Percentiles rank a stretch among this genome's conserved stretches.
Conservation (phyloP, 1,140 invertebrate species). For the Melanaphis sacchari region DNA sequence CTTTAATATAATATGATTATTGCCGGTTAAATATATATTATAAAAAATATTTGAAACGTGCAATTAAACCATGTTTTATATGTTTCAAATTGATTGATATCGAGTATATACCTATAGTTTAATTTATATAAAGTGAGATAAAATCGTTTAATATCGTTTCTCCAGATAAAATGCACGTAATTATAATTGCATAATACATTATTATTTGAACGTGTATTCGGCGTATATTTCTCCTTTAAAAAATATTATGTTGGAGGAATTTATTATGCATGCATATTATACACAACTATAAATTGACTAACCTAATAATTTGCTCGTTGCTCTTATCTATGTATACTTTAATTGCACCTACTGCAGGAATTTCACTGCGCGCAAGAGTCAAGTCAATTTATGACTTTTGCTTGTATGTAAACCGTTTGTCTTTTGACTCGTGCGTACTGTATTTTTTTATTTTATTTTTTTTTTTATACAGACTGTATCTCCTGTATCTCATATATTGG, state of each 20-base stretch:
- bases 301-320: neutral
- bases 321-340: neutral
- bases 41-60: neutral
- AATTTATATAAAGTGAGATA: neutral
- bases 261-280: neutral
- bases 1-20: neutral
- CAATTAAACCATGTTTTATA: neutral
- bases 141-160: neutral
- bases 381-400: conserved; percentile 9
- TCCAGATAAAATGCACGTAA: neutral
- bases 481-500: neutral
- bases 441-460: conserved; percentile 17
- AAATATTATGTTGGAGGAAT: neutral
- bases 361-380: conserved; percentile 16
- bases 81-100: neutral
- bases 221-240: neutral
- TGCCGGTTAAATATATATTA: neutral
- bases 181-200: neutral
- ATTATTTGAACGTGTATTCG: neutral
- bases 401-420: conserved; percentile 9
- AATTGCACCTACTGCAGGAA: neutral
- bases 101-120: neutral
- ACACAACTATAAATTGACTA: neutral
- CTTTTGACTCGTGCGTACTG: neutral
- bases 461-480: neutral